Percentiles rank a stretch among this genome's conserved stretches.
Conservation (phyloP, 2,113 vertebrate species). For the Reinhardtius hippoglossoides region DNA sequence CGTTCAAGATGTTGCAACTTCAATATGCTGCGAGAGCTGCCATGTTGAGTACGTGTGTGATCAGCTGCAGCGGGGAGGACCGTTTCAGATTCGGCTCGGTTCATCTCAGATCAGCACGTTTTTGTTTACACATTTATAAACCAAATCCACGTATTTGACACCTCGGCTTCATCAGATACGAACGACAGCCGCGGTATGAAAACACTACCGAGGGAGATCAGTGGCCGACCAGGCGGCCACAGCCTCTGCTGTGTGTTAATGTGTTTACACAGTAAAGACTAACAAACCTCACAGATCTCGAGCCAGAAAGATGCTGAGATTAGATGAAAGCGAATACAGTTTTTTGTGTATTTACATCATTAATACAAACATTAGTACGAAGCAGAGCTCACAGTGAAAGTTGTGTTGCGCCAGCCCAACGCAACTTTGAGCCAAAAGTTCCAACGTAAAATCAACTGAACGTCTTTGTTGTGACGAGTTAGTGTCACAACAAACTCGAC, state of each 20-base stretch:
- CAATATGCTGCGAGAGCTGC: background rate
- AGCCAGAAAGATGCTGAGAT: too few relatives aligned
- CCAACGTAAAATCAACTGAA: too few relatives aligned
- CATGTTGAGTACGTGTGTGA: background rate
- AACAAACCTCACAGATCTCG: too few relatives aligned
- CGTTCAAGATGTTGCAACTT: background rate
- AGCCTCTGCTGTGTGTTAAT: background rate
- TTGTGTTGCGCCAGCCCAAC: too few relatives aligned
- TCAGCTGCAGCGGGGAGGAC: background rate
- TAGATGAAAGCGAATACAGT: too few relatives aligned
- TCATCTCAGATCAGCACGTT: background rate
- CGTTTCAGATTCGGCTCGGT: background rate
- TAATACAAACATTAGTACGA: too few relatives aligned
- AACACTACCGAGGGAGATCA: background rate
- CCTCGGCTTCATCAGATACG: background rate
- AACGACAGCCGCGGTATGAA: background rate
- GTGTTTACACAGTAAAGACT: background rate
- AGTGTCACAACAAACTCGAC: too few relatives aligned
- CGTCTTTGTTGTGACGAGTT: too few relatives aligned
- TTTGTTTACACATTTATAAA: background rate
- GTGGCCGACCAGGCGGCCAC: constrained; percentile 1
- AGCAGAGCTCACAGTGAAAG: too few relatives aligned
- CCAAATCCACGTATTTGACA: background rate
- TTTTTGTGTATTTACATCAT: too few relatives aligned
- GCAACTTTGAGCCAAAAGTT: too few relatives aligned